Evolutionary conservation across 1,140 invertebrate species (phyloP).

Genomic region (Pogonomyrmex californicus): DNA sequence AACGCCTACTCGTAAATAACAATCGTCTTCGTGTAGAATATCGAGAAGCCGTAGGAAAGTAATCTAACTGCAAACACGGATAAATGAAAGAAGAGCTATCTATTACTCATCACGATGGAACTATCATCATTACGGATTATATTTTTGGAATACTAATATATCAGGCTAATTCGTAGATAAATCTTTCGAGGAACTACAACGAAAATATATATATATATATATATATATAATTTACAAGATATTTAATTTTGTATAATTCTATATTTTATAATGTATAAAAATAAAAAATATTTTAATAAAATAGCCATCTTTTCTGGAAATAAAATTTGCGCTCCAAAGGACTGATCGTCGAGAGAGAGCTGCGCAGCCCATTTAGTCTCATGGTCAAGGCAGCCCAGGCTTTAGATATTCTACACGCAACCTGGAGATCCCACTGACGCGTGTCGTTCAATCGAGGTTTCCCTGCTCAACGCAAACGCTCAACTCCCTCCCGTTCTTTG

Average conservation of each 20-base stretch:
- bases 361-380: slow-evolving; percentile 31
- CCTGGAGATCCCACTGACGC: slow-evolving; percentile 49
- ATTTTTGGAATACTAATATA: background rate
- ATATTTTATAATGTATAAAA: background rate
- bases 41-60: background rate
- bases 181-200: background rate
- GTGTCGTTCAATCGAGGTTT: slow-evolving; percentile 43
- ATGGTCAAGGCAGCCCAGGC: slow-evolving; percentile 25
- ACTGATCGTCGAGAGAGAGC: background rate
- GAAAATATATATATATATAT: background rate
- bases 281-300: background rate
- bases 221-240: background rate
- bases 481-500: background rate
- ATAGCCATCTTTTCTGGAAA: background rate
- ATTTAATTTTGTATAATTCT: background rate
- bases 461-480: background rate
- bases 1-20: slow-evolving; percentile 28
- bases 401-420: slow-evolving; percentile 51
- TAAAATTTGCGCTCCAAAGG: background rate
- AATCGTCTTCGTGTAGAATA: slow-evolving; percentile 4
- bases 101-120: background rate
- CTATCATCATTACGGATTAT: background rate
- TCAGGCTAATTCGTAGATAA: background rate
- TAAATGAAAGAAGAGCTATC: no score
- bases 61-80: background rate